A percentile compares a stretch with the other conserved stretches of the same genome.
Conservation (phyloP, 2,888 invertebrate genomes). For the Tortricodes alternella region DNA sequence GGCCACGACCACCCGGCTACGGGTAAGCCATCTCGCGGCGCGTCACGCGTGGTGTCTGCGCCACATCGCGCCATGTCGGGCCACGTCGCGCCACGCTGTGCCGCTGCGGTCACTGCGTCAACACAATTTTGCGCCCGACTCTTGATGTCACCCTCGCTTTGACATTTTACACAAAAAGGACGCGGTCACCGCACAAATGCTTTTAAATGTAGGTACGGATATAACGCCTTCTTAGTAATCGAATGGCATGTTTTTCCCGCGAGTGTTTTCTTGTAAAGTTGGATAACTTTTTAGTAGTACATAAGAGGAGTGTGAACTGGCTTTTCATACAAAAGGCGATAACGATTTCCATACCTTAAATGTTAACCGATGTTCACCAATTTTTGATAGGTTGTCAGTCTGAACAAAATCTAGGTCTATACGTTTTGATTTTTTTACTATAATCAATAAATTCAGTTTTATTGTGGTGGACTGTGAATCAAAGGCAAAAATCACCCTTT, state of each 20-base stretch:
- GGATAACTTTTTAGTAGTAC: not conserved
- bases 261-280: not conserved
- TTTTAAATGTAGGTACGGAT: slow-evolving; percentile 55
- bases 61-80: slow-evolving; percentile 40
- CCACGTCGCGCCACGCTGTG: slow-evolving; percentile 5
- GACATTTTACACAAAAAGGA: slow-evolving; percentile 73
- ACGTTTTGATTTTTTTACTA: too few species aligned
- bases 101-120: slow-evolving; percentile 63
- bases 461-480: too few species aligned
- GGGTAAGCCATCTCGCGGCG: slow-evolving; percentile 29
- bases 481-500: too few species aligned
- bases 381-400: too few species aligned
- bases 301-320: too few species aligned
- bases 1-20: slow-evolving; percentile 57
- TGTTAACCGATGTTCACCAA: too few species aligned
- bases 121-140: slow-evolving; percentile 62
- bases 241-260: not conserved
- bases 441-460: too few species aligned
- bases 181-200: slow-evolving; percentile 63
- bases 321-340: too few species aligned
- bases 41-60: slow-evolving; percentile 34
- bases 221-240: slow-evolving; percentile 7
- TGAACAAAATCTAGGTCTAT: too few species aligned
- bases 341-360: too few species aligned
- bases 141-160: slow-evolving; percentile 64